A percentile compares a stretch with the other conserved stretches of the same genome.
phyloP scores from a whole-genome alignment of 2,797 vertebrate species.

The Arctocebus calabarensis region DNA sequence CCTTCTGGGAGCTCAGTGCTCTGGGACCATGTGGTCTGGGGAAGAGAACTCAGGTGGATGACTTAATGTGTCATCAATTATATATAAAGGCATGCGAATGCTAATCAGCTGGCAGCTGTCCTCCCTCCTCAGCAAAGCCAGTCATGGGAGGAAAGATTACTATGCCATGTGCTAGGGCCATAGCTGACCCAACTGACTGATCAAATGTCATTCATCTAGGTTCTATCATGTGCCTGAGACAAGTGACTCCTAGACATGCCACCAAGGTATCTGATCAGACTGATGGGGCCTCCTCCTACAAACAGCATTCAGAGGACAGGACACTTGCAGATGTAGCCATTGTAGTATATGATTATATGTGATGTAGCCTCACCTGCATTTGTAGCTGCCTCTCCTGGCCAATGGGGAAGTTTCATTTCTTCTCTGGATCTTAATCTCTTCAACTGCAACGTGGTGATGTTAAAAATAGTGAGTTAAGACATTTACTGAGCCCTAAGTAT shows the following conservation, averaged over 20 bases:
- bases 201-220: rapidly evolving
- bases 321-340: rapidly evolving
- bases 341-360: rapidly evolving
- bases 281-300: not conserved
- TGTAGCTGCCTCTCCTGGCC: rapidly evolving
- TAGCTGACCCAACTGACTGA: too few species aligned
- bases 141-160: not conserved
- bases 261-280: not conserved
- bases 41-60: rapidly evolving
- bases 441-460: rapidly evolving
- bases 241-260: not conserved
- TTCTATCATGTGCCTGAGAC: not conserved
- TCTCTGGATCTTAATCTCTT: not conserved
- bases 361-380: rapidly evolving
- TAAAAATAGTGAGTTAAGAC: rapidly evolving
- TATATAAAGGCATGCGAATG: not conserved
- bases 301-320: not conserved
- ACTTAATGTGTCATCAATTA: not conserved
- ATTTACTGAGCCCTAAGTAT: not conserved
- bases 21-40: not conserved
- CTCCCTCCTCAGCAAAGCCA: not conserved
- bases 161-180: rapidly evolving
- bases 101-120: not conserved
- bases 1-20: not conserved
- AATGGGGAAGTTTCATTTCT: not conserved